phyloP scores from a whole-genome alignment of 2,888 invertebrate species.

The Caenorhabditis doughertyi region DNA sequence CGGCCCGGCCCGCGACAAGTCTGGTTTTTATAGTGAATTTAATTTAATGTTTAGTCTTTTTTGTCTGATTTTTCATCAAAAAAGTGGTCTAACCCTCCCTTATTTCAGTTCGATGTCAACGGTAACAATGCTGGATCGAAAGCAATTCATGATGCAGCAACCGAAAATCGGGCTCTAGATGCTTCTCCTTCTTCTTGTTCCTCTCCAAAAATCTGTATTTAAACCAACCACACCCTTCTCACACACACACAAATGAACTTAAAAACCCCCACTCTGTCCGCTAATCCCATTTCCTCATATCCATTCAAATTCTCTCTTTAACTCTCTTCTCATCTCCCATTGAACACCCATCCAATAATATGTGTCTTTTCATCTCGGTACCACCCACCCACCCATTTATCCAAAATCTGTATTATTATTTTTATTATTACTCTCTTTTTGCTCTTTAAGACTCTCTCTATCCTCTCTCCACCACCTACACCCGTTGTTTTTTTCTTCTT shows the following conservation, averaged over 20 bases:
- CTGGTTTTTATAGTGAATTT: too few relatives aligned
- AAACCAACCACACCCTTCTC: slow-evolving; percentile 10
- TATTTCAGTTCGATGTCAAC: slow-evolving; percentile 63
- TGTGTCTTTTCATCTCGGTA: slow-evolving; percentile 27
- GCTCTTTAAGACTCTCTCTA: neutral
- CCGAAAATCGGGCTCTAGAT: slow-evolving; percentile 55
- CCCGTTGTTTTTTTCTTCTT: slow-evolving; percentile 25
- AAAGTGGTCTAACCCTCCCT: neutral
- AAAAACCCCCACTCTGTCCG: slow-evolving; percentile 52
- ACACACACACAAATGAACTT: slow-evolving; percentile 15
- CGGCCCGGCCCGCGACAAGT: too few relatives aligned
- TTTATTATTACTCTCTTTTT: neutral
- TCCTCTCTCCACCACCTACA: slow-evolving; percentile 8
- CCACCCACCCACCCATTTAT: neutral
- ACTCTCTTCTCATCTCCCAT: neutral
- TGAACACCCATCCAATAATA: slow-evolving; percentile 5
- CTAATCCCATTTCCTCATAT: slow-evolving; percentile 1
- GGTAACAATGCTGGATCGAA: slow-evolving; percentile 64
- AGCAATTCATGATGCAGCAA: slow-evolving; percentile 59
- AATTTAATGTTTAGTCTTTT: too few relatives aligned
- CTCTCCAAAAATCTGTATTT: neutral
- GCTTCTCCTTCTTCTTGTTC: neutral
- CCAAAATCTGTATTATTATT: neutral
- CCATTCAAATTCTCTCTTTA: neutral
- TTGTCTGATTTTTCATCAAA: too few relatives aligned